Evolutionary conservation across 2,113 vertebrate species (phyloP).

Genomic region (Prionailurus viverrinus): DNA sequence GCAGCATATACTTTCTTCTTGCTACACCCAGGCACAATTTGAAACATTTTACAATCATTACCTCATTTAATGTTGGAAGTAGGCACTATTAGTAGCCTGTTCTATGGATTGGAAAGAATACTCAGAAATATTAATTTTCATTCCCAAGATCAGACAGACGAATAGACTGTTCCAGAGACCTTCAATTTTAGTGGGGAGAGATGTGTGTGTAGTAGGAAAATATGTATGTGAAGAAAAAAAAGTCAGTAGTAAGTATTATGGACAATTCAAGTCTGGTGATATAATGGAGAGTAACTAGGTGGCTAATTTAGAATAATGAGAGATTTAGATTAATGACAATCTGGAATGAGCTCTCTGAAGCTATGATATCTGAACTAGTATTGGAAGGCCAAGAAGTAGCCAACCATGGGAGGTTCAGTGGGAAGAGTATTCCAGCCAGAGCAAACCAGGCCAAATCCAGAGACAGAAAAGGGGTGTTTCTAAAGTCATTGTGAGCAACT

Average conservation of each 20-base stretch:
- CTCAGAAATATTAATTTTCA: slow-evolving; percentile 16
- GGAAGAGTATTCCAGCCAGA: background rate
- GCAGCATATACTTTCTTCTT: background rate
- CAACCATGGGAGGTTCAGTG: background rate
- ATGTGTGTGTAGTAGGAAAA: background rate
- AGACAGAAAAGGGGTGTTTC: background rate
- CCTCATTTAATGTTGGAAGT: background rate
- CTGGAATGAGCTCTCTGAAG: background rate
- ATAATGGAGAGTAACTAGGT: background rate
- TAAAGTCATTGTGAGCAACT: background rate
- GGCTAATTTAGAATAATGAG: background rate
- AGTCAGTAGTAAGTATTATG: background rate
- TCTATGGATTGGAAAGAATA: slow-evolving; percentile 2
- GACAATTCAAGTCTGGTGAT: background rate
- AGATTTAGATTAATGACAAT: background rate
- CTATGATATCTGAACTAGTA: background rate
- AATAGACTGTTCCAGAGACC: background rate
- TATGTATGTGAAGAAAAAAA: background rate
- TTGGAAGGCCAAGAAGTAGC: background rate
- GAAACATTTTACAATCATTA: slow-evolving; percentile 15
- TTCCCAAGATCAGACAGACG: slow-evolving; percentile 1
- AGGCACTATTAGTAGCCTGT: background rate
- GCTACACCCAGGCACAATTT: background rate
- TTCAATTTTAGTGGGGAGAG: background rate
- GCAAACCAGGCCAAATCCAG: background rate